Evolutionary conservation across 2,888 invertebrate species (phyloP).

Genomic region (Eupithecia subumbrata): DNA sequence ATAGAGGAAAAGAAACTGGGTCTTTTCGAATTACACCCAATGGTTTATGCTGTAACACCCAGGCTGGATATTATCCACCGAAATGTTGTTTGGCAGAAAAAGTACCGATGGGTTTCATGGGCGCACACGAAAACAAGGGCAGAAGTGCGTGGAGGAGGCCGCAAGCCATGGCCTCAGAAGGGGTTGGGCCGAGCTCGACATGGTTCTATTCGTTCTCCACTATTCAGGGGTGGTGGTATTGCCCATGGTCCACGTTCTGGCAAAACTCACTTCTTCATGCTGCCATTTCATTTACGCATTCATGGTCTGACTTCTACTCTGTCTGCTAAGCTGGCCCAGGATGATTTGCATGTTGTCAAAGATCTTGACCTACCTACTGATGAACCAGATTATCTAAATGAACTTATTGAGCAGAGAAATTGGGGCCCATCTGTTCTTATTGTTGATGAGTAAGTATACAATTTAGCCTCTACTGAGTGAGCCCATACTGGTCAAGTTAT

Average conservation of each 20-base stretch:
- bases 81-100: conserved; percentile 94
- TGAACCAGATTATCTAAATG: conserved; percentile 90
- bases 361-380: conserved; percentile 93
- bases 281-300: conserved; percentile 90
- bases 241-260: conserved; percentile 97
- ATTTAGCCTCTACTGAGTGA: no score
- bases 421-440: conserved; percentile 99
- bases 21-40: conserved; percentile 94
- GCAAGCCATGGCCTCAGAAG: conserved; percentile 99
- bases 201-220: conserved; percentile 95
- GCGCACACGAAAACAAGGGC: conserved; percentile 90
- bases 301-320: conserved; percentile 92
- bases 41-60: conserved; percentile 92
- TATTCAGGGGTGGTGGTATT: conserved; percentile 92
- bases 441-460: conserved; percentile 90
- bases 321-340: conserved; percentile 96
- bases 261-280: conserved; percentile 96
- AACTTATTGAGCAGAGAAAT: conserved; percentile 91
- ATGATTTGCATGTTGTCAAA: conserved; percentile 96
- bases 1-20: conserved; percentile 91
- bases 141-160: conserved; percentile 94
- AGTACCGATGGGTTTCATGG: conserved; percentile 92
- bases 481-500: no score
- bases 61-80: conserved; percentile 93
- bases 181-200: conserved; percentile 95